phyloP scores from a whole-genome alignment of 2,888 invertebrate species.

The Cabera pusaria region DNA sequence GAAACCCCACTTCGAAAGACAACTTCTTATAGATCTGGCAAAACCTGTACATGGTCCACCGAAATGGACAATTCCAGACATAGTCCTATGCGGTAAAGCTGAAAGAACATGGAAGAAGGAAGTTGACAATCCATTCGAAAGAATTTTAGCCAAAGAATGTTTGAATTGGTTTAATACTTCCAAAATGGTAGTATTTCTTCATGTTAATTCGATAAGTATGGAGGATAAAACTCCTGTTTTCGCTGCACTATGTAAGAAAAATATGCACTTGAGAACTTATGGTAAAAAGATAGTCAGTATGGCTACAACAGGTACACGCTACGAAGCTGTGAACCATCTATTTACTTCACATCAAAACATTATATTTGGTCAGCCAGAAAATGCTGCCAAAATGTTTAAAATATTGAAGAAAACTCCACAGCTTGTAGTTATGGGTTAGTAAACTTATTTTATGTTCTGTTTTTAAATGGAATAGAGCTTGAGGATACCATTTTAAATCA shows the following conservation, averaged over 20 bases:
- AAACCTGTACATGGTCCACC: constrained; percentile 84
- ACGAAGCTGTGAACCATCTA: constrained; percentile 85
- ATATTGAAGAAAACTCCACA: constrained; percentile 88
- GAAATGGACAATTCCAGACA: constrained; percentile 66
- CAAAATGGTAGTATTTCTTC: constrained; percentile 88
- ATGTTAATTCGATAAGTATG: constrained; percentile 87
- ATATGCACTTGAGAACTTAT: constrained; percentile 88
- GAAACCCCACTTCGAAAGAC: constrained; percentile 87
- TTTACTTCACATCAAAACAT: constrained; percentile 86
- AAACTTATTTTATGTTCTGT: too few relatives aligned
- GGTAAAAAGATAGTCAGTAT: constrained; percentile 85
- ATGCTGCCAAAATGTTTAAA: constrained; percentile 84
- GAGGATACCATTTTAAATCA: too few relatives aligned
- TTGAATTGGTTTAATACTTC: constrained; percentile 88
- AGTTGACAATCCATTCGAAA: constrained; percentile 87
- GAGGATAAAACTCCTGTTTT: constrained; percentile 86
- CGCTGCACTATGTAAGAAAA: constrained; percentile 84
- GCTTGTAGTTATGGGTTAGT: constrained; percentile 86
- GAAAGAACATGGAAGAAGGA: constrained; percentile 42
- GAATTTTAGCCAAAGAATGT: constrained; percentile 88
- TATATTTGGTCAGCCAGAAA: constrained; percentile 87
- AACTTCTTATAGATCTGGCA: constrained; percentile 85
- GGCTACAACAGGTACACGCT: constrained; percentile 87
- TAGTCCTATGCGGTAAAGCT: constrained; percentile 78
- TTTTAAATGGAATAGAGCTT: not conserved